phyloP scores from a whole-genome alignment of 2,113 vertebrate genomes.

The Hemichromis elongatus region DNA sequence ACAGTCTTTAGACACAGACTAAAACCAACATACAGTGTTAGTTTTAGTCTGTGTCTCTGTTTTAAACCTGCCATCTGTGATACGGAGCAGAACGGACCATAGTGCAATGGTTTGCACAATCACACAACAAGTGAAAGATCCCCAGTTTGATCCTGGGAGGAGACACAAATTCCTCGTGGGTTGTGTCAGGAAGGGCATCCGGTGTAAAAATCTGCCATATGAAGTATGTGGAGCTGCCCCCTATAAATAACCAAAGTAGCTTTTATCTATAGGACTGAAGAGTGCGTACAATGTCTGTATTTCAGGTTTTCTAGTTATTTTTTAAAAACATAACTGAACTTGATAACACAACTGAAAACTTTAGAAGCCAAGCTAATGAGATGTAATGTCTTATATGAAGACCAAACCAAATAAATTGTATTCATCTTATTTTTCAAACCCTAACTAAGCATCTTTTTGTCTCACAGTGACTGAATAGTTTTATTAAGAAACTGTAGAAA shows the following conservation, averaged over 20 bases:
- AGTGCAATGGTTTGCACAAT: background rate
- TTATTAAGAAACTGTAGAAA: background rate
- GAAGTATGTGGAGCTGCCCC: background rate
- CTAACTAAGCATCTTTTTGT: background rate
- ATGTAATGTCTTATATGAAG: background rate
- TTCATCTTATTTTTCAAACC: fast-evolving
- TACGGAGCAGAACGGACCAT: background rate
- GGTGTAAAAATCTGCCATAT: background rate
- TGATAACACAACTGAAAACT: background rate
- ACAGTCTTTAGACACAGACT: background rate
- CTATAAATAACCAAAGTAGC: too few relatives aligned
- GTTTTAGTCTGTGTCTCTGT: background rate
- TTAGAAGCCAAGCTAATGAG: fast-evolving
- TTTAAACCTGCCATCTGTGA: background rate
- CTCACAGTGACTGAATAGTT: background rate
- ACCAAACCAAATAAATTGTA: background rate
- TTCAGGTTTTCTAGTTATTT: background rate
- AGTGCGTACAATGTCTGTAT: background rate
- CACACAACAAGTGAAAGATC: background rate
- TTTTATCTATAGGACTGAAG: background rate
- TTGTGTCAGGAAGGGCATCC: background rate
- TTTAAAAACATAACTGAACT: background rate
- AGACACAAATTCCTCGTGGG: background rate
- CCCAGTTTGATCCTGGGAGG: background rate
- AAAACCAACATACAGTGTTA: background rate